Evolutionary conservation across 2,797 vertebrate genomes (phyloP).

Genomic region (Pipistrellus pygmaeus): DNA sequence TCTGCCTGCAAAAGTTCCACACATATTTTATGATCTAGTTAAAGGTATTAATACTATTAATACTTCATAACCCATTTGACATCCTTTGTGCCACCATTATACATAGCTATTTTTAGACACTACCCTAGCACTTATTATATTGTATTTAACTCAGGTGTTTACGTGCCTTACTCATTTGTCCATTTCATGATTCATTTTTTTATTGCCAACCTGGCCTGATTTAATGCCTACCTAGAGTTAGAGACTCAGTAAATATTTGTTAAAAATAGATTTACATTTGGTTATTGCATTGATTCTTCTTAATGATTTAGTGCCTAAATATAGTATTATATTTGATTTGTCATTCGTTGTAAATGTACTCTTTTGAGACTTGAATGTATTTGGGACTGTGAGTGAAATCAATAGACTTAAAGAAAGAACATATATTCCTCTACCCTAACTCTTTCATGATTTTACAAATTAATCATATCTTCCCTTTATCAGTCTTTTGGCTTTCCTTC

Average conservation of each 20-base stretch:
- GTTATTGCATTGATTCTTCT: slow-evolving; percentile 18
- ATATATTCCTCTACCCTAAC: neutral
- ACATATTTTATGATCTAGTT: neutral
- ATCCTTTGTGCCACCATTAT: neutral
- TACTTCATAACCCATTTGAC: neutral
- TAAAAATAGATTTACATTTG: slow-evolving; percentile 54
- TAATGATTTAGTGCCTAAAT: slow-evolving; percentile 34
- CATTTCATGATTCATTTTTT: slow-evolving; percentile 45
- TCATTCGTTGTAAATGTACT: slow-evolving; percentile 3
- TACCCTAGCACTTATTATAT: neutral
- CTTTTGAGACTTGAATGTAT: slow-evolving; percentile 1
- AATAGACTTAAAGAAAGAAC: neutral
- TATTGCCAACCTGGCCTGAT: neutral
- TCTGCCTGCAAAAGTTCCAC: neutral
- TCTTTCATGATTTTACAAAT: neutral
- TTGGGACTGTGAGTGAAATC: slow-evolving; percentile 19
- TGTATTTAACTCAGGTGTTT: neutral
- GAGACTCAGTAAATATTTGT: neutral
- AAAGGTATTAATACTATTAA: slow-evolving; percentile 14
- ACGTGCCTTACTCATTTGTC: neutral
- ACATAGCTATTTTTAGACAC: neutral
- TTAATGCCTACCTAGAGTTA: neutral
- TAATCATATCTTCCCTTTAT: neutral
- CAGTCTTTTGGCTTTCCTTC: neutral
- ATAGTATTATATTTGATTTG: slow-evolving; percentile 33